Conservation (phyloP, 1,140 invertebrate species). For the Popillia japonica region DNA sequence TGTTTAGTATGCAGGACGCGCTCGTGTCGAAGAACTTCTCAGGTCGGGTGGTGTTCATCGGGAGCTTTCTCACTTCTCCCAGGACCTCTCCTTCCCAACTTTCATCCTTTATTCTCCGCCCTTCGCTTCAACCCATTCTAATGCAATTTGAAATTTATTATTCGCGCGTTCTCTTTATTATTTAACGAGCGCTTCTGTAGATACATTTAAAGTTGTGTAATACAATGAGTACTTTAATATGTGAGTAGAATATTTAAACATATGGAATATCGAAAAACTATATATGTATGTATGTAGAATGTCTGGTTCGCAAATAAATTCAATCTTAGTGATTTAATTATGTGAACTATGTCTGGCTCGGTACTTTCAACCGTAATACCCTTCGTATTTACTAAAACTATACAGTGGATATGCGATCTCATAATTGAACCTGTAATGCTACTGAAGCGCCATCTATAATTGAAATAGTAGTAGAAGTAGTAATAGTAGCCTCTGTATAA, state of each 20-base stretch:
- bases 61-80: constrained; percentile 54
- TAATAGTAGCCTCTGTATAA: too few species aligned
- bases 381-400: too few species aligned
- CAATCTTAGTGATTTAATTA: too few species aligned
- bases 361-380: too few species aligned
- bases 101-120: constrained; percentile 49
- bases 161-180: constrained; percentile 9
- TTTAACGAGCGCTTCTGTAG: not conserved
- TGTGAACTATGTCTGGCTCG: too few species aligned
- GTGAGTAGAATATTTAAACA: not conserved
- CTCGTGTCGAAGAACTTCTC: constrained; percentile 51
- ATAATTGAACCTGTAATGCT: too few species aligned
- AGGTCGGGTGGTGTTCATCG: constrained; percentile 51
- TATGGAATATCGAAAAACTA: not conserved
- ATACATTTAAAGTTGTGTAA: constrained; percentile 8
- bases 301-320: too few species aligned
- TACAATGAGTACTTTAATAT: not conserved
- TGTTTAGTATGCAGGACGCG: constrained; percentile 50
- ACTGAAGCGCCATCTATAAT: too few species aligned
- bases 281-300: too few species aligned
- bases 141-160: constrained; percentile 30
- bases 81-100: constrained; percentile 46
- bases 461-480: too few species aligned
- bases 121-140: not conserved
- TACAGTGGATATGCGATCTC: too few species aligned